These are phyloP conservation scores for Sciurus niger DNA, from an alignment of 2,113 vertebrate genomes.

Conservation along the genomic window DNA sequence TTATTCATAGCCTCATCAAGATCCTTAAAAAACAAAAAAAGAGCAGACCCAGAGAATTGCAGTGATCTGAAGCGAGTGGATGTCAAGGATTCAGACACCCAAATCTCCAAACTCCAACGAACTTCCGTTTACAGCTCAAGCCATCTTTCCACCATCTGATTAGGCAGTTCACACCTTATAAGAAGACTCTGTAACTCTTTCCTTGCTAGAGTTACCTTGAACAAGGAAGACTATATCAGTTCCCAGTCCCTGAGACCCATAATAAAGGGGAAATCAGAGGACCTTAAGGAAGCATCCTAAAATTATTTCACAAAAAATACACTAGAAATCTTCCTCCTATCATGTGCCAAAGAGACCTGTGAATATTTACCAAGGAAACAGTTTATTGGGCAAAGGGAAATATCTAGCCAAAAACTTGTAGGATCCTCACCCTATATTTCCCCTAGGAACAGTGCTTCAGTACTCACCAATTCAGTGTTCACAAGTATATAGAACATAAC, in stretches of 20 bases:
- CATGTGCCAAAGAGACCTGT: constrained; percentile 32
- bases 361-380: constrained; percentile 31
- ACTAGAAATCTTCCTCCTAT: background rate
- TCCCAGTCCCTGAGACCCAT: background rate
- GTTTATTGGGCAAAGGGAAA: background rate
- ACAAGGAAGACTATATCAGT: background rate
- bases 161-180: background rate
- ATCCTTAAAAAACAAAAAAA: background rate
- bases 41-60: background rate
- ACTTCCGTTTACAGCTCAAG: background rate
- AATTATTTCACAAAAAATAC: constrained; percentile 17
- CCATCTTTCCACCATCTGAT: background rate
- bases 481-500: background rate
- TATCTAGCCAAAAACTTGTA: background rate
- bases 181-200: background rate
- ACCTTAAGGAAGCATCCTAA: background rate
- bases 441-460: background rate
- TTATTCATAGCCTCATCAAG: constrained; percentile 4
- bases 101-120: background rate
- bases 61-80: background rate
- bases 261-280: background rate
- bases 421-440: background rate
- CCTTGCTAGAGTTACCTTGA: background rate
- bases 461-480: background rate
- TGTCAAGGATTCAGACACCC: background rate